These are phyloP conservation scores for Aphrophora alni DNA, from an alignment of 2,888 invertebrate genomes.

Conservation along the genomic window DNA sequence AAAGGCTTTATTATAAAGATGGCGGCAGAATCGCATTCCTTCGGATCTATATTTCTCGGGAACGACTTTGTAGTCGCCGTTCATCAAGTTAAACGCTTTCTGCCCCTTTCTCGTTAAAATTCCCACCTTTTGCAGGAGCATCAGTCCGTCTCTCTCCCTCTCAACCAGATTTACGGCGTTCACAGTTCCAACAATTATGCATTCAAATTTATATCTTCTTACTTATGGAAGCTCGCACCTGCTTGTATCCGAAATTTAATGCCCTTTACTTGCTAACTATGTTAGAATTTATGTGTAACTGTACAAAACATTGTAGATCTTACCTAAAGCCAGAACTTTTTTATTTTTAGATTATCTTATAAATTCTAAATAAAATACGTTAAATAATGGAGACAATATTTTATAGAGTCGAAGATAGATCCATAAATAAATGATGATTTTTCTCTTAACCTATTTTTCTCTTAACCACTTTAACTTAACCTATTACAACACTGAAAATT, in stretches of 20 bases:
- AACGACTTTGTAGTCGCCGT: slow-evolving; percentile 13
- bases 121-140: slow-evolving; percentile 21
- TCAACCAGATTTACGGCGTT: slow-evolving; percentile 17
- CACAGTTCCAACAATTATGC: slow-evolving; percentile 27
- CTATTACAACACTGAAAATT: too few relatives aligned
- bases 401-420: too few relatives aligned
- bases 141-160: background rate
- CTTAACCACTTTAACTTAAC: too few relatives aligned
- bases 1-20: background rate
- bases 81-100: slow-evolving; percentile 34
- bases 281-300: background rate
- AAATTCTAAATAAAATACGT: too few relatives aligned
- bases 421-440: too few relatives aligned
- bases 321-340: background rate
- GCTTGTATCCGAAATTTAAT: background rate
- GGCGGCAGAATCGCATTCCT: background rate
- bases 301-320: background rate
- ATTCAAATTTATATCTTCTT: slow-evolving; percentile 31
- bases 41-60: background rate
- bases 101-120: slow-evolving; percentile 37
- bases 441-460: too few relatives aligned
- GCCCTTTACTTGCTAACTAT: background rate
- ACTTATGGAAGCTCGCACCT: slow-evolving; percentile 3
- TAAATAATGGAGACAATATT: too few relatives aligned
- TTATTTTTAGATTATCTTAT: background rate